Evolutionary conservation across 2,113 vertebrate genomes (phyloP).

Genomic region (Pampusana beccarii): DNA sequence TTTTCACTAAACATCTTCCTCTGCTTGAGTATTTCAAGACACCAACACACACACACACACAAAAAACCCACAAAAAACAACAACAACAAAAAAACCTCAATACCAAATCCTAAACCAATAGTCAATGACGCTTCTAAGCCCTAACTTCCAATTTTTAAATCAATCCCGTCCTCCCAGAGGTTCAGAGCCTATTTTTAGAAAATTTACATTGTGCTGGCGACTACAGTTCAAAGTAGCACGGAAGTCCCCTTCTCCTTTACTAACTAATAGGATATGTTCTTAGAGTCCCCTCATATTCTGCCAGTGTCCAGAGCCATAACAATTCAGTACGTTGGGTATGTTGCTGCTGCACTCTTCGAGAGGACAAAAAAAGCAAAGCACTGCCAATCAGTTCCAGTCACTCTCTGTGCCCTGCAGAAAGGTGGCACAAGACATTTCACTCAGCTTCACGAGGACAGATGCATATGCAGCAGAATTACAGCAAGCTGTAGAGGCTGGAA

Average conservation of each 20-base stretch:
- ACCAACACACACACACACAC: rapidly evolving
- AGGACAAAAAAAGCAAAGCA: background rate
- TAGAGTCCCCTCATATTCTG: background rate
- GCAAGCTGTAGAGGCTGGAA: background rate
- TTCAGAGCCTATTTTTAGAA: background rate
- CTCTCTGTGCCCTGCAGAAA: background rate
- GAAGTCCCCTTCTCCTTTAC: background rate
- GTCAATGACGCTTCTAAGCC: background rate
- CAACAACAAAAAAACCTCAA: background rate
- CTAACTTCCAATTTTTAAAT: background rate
- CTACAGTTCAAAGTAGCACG: background rate
- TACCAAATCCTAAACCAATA: background rate
- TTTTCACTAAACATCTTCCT: background rate
- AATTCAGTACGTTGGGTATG: background rate
- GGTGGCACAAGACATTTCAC: background rate
- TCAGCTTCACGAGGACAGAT: background rate
- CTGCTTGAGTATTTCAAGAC: background rate
- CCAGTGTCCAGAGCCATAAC: background rate
- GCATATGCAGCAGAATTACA: background rate
- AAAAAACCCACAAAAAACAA: background rate
- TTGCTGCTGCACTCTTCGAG: background rate
- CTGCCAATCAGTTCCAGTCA: background rate
- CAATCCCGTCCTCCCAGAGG: background rate
- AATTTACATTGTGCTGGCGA: background rate
- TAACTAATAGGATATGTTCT: background rate